Percentiles rank a stretch among this genome's conserved stretches.
Evolutionary conservation across 1,140 invertebrate species (phyloP).

Genomic region (Trialeurodes vaporariorum): DNA sequence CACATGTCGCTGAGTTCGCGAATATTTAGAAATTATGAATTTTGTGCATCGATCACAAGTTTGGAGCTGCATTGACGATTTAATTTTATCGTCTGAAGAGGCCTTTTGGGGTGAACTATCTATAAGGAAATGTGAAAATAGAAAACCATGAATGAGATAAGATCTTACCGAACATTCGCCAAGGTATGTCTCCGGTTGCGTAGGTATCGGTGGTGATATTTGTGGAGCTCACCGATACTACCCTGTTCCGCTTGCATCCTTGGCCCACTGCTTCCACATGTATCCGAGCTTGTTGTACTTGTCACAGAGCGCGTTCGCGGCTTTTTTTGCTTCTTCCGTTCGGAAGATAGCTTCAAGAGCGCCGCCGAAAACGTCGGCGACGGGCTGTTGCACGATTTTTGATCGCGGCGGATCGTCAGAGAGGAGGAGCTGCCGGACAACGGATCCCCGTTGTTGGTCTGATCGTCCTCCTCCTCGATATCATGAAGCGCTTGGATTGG

Average conservation of each 20-base stretch:
- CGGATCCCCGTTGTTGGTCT: slow-evolving; percentile 11
- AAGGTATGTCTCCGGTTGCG: slow-evolving; percentile 70
- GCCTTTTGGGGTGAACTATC: too few species aligned
- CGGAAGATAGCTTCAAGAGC: background rate
- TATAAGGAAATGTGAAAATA: background rate
- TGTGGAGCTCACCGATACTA: slow-evolving; percentile 71
- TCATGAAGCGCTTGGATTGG: slow-evolving; percentile 39
- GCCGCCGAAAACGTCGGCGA: slow-evolving; percentile 11
- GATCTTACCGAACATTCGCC: slow-evolving; percentile 74
- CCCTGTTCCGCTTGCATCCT: slow-evolving; percentile 83
- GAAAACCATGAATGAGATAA: background rate
- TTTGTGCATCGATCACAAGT: too few species aligned
- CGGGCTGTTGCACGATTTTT: slow-evolving; percentile 7
- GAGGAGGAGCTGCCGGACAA: slow-evolving; percentile 18
- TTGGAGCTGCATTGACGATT: too few species aligned
- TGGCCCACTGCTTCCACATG: slow-evolving; percentile 32
- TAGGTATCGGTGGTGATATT: slow-evolving; percentile 69
- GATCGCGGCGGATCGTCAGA: slow-evolving; percentile 15
- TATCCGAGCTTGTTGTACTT: slow-evolving; percentile 29
- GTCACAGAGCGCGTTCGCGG: slow-evolving; percentile 34
- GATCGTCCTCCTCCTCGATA: slow-evolving; percentile 39
- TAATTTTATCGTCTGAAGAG: too few species aligned
- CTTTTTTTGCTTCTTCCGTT: slow-evolving; percentile 29
- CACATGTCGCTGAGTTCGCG: too few species aligned
- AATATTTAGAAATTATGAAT: too few species aligned